These are phyloP conservation scores for Phataginus tetradactyla DNA, from an alignment of 2,797 vertebrate species.

Conservation along the genomic window DNA sequence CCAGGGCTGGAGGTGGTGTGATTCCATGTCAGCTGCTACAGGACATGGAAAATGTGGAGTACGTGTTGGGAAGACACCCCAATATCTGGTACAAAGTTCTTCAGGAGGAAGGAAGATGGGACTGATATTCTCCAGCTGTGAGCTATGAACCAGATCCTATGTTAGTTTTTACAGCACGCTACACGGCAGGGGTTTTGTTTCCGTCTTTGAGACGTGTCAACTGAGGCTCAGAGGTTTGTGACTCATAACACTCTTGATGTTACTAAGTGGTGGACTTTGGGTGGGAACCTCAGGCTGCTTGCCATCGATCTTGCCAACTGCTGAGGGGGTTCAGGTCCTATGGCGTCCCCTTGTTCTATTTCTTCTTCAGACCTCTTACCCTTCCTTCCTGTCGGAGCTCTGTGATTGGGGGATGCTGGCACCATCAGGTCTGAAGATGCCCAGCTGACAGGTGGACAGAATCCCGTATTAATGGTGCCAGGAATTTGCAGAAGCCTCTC, in stretches of 20 bases:
- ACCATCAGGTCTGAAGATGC: not conserved
- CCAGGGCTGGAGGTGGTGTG: not conserved
- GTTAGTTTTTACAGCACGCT: not conserved
- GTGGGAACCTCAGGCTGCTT: not conserved
- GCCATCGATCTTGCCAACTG: not conserved
- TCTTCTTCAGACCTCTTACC: not conserved
- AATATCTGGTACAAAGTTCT: not conserved
- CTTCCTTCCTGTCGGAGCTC: not conserved
- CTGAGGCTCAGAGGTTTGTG: not conserved
- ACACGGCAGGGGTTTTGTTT: not conserved
- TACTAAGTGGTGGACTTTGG: not conserved
- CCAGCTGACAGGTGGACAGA: not conserved
- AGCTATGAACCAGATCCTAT: not conserved
- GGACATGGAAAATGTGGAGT: fast-evolving
- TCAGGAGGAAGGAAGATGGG: not conserved
- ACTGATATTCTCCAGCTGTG: not conserved
- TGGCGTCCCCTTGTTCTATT: not conserved
- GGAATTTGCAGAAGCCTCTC: not conserved
- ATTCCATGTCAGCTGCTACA: not conserved
- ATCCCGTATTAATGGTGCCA: not conserved
- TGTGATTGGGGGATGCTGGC: not conserved
- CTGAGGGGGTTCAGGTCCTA: not conserved
- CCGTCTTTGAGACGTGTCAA: not conserved
- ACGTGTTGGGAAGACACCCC: not conserved
- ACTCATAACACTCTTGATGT: not conserved